A percentile compares a stretch with the other conserved stretches of the same genome.
Evolutionary conservation across 2,888 invertebrate genomes (phyloP).

Genomic region (Limnephilus marmoratus): DNA sequence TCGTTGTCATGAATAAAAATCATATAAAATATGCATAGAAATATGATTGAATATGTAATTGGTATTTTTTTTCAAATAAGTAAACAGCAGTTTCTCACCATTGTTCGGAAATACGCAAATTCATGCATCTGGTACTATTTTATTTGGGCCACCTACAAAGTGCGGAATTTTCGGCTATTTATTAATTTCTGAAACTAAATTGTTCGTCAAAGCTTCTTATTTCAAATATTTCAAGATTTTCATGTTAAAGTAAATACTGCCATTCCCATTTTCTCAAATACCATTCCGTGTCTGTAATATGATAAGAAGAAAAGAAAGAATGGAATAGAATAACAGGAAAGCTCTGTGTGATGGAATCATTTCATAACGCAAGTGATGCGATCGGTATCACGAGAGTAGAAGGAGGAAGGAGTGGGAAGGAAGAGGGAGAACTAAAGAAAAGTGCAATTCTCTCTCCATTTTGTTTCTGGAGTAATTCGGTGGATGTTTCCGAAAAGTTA

Average conservation of each 20-base stretch:
- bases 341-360: slow-evolving; percentile 66
- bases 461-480: slow-evolving; percentile 25
- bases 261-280: not conserved
- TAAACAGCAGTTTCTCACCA: too few relatives aligned
- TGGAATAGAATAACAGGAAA: slow-evolving; percentile 52
- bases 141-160: too few relatives aligned
- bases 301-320: slow-evolving; percentile 7
- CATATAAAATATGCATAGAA: too few relatives aligned
- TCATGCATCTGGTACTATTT: too few relatives aligned
- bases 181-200: not conserved
- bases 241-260: not conserved
- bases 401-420: slow-evolving; percentile 20
- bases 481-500: slow-evolving; percentile 16
- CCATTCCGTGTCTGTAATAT: not conserved
- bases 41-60: too few relatives aligned
- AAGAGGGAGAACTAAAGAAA: not conserved
- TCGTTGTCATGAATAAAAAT: too few relatives aligned
- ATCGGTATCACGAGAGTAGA: slow-evolving; percentile 56
- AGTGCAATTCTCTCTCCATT: slow-evolving; percentile 33
- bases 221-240: not conserved
- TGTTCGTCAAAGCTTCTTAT: not conserved
- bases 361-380: slow-evolving; percentile 65
- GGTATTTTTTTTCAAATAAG: too few relatives aligned
- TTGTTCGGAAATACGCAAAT: too few relatives aligned
- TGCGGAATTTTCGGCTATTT: not conserved